Evolutionary conservation across 2,888 invertebrate species (phyloP), one percentile per base, ranked within the genome.

Genomic region (Aspidiotus rigidus): DNA sequence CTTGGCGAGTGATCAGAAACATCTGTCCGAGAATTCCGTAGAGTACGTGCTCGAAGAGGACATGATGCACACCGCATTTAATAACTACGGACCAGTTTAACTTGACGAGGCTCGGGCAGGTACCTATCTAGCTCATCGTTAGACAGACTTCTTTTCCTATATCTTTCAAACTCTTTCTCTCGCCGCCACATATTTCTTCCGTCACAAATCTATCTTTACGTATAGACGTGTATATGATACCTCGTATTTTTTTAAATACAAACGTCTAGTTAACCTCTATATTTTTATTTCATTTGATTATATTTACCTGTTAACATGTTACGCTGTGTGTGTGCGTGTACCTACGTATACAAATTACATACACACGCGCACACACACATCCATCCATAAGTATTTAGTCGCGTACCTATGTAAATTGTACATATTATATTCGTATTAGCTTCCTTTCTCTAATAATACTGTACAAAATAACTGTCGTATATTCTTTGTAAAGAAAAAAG

Each of bases 41-140:
- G 79, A 73, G 76, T 80, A 70, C 79, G 78, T 76, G 74, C 74
- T 74, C 74, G 73, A 76, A 76, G 73, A 78, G 77, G 74, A 78
- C 78, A 74, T 77, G 78, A 75, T 62, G 42, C 62, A 62, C 39
- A 69, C 73, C 17, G 83, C 82, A 73, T 79, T 84, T 73, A 84
- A 83, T 77, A 84, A 84, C 78, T 84, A 84, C 77, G 84, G 84
- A 77, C 84, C 84, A 78, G 83, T 62, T 41, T 62, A 10, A 40
- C 54, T 69, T 61, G 41, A 54, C 55, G 17, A 40, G 7, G 69
- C 69, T 69, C 69, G 69, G 69, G 69, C 69, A 69, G 69, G 69
- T 69, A 59, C 15, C 15, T 8, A 57, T 49, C 10, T 49, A 28
- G 5, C 28, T 15, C 53, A 53, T n/a, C 13, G 53, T 53, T 53